Conservation (phyloP, 2,797 vertebrate species). For the Zalophus californianus region DNA sequence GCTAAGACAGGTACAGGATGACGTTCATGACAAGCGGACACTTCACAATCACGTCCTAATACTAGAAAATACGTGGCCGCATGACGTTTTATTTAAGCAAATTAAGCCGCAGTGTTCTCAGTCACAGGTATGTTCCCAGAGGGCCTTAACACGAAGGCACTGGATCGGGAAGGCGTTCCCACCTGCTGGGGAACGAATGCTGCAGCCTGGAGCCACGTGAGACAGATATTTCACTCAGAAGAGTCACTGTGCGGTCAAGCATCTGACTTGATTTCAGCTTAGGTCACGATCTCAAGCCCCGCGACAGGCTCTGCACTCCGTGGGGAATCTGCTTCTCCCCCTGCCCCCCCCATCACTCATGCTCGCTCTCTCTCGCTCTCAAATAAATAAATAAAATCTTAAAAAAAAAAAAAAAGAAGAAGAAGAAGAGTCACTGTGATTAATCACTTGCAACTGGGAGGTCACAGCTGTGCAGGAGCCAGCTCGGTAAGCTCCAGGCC, state of each 20-base stretch:
- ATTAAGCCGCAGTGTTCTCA: accelerated
- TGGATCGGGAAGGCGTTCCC: accelerated
- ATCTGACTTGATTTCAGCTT: no score
- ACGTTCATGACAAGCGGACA: accelerated
- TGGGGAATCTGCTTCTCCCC: not conserved
- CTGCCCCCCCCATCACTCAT: no score
- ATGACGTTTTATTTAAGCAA: accelerated
- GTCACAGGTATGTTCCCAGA: accelerated
- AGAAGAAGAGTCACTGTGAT: no score
- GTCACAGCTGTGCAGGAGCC: accelerated
- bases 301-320: no score
- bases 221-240: no score
- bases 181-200: not conserved
- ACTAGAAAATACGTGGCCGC: accelerated
- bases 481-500: accelerated
- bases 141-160: accelerated
- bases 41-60: not conserved
- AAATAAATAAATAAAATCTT: not conserved
- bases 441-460: not conserved
- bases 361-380: not conserved
- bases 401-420: not conserved
- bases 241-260: no score
- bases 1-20: not conserved
- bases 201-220: accelerated
- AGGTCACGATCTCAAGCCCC: no score